Evolutionary conservation across 2,797 vertebrate species (phyloP).

Genomic region (Danio tinwini): DNA sequence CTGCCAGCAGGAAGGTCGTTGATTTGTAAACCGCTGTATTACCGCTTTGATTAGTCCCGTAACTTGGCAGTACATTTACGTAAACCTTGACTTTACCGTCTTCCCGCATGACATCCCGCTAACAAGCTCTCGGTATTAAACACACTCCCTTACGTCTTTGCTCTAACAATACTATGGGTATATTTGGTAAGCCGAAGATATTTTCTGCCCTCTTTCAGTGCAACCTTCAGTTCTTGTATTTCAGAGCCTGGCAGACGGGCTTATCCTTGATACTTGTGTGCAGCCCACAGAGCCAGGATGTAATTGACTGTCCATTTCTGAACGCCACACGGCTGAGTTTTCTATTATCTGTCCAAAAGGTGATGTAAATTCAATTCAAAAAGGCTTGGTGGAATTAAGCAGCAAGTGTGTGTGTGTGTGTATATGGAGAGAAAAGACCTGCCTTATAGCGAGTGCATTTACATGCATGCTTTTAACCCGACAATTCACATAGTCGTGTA

Average conservation of each 20-base stretch:
- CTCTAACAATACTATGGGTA: constrained; percentile 54
- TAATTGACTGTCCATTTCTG: constrained; percentile 57
- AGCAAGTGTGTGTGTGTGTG: background rate
- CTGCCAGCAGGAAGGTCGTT: background rate
- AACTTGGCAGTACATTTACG: constrained; percentile 15
- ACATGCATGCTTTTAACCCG: too few species aligned
- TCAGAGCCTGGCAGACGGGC: constrained; percentile 53
- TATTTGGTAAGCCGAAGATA: constrained; percentile 58
- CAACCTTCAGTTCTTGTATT: constrained; percentile 62
- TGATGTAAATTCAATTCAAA: constrained; percentile 51
- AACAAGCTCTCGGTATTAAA: constrained; percentile 40
- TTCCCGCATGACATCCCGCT: constrained; percentile 16
- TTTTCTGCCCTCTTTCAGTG: constrained; percentile 59
- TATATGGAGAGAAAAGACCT: background rate
- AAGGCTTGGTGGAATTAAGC: constrained; percentile 38
- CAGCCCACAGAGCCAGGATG: constrained; percentile 49
- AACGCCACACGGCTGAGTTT: constrained; percentile 43
- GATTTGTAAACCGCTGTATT: constrained; percentile 18
- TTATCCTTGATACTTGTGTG: constrained; percentile 51
- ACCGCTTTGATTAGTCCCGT: constrained; percentile 8
- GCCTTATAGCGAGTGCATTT: background rate
- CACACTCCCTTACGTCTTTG: constrained; percentile 19
- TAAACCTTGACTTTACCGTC: constrained; percentile 1
- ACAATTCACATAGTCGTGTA: too few species aligned
- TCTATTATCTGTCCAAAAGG: constrained; percentile 50